Conservation (phyloP, 2,113 vertebrate genomes). For the Alethe castanea region DNA sequence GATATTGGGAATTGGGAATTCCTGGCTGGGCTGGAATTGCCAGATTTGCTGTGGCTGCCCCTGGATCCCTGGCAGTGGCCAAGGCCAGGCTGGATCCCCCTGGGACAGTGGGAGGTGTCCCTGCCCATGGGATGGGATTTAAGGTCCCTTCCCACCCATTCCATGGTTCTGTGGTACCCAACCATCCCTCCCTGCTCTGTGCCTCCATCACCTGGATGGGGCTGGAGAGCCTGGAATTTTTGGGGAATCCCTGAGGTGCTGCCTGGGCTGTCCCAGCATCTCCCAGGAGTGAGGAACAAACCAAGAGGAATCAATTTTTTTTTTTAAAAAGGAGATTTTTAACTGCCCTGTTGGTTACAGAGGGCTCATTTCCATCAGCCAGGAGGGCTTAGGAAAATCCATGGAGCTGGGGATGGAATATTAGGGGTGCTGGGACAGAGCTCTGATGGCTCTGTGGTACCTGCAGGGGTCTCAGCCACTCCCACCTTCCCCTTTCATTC, state of each 20-base stretch:
- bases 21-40: background rate
- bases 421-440: background rate
- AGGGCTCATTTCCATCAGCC: background rate
- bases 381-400: background rate
- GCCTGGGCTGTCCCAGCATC: background rate
- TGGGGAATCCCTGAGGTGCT: background rate
- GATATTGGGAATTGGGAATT: background rate
- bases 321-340: background rate
- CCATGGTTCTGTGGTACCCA: background rate
- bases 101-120: background rate
- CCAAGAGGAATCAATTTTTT: background rate
- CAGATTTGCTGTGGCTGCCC: background rate
- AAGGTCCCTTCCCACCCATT: background rate
- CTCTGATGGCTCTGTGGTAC: accelerated
- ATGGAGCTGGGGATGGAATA: background rate
- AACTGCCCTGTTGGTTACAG: background rate
- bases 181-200: background rate
- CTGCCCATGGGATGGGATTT: background rate
- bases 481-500: background rate
- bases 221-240: background rate
- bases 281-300: background rate
- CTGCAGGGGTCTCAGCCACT: background rate
- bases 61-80: background rate
- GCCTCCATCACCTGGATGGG: background rate
- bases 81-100: accelerated